Evolutionary conservation across 37 sponge, comb jelly and placozoan genomes (phyloP).

Genomic region (Diacarnus erythraeanus): DNA sequence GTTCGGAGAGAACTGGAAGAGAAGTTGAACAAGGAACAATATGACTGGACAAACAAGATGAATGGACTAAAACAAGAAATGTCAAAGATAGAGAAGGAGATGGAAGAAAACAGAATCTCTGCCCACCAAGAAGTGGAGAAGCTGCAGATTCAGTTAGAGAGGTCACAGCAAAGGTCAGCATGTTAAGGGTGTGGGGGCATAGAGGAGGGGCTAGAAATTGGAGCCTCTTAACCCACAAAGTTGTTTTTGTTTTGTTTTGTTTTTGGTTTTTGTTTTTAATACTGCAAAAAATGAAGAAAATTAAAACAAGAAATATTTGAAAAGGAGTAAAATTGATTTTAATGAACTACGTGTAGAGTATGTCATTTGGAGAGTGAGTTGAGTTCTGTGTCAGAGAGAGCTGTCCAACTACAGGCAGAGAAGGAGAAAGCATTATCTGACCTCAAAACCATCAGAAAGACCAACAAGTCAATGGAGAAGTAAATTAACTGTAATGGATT

Average conservation of each 20-base stretch:
- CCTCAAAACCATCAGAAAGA: slow-evolving; percentile 56
- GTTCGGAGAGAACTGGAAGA: slow-evolving; percentile 26
- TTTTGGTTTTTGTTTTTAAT: too few species aligned
- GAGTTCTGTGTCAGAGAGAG: neutral
- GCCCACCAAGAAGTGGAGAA: slow-evolving; percentile 6
- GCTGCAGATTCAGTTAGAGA: neutral
- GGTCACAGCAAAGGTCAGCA: slow-evolving; percentile 7
- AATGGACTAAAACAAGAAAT: slow-evolving; percentile 1
- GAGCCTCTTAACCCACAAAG: too few species aligned
- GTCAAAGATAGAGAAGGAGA: neutral
- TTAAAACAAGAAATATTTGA: too few species aligned
- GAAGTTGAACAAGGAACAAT: neutral
- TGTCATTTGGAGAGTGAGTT: slow-evolving; percentile 18
- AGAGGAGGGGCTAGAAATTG: too few species aligned
- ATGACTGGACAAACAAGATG: neutral
- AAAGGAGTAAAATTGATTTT: too few species aligned
- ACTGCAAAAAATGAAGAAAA: too few species aligned
- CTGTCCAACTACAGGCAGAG: slow-evolving; percentile 31
- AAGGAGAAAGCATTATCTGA: slow-evolving; percentile 71
- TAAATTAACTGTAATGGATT: neutral
- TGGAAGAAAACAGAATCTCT: neutral
- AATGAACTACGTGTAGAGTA: slow-evolving; percentile 8
- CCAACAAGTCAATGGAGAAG: slow-evolving; percentile 45
- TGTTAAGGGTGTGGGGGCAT: too few species aligned
- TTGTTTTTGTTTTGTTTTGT: too few species aligned